phyloP scores from a whole-genome alignment of 1,140 invertebrate genomes.

The Drosophila kepulauana region DNA sequence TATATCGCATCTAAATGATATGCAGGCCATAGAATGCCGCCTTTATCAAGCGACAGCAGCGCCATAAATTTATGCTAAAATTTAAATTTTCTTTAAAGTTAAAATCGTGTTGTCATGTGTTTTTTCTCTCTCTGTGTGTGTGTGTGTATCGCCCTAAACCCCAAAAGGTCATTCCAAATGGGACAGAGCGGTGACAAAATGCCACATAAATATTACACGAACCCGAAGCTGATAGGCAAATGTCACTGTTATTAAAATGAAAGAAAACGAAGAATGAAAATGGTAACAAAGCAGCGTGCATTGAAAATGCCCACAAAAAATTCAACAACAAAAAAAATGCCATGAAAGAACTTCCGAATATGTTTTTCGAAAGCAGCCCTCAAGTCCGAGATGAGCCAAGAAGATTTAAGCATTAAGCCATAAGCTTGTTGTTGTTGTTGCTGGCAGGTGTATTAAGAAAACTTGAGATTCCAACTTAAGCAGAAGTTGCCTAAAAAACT shows the following conservation, averaged over 20 bases:
- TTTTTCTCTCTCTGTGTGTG: constrained; percentile 12
- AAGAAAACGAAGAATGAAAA: constrained; percentile 53
- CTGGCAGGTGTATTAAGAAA: too few relatives aligned
- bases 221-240: constrained; percentile 69
- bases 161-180: constrained; percentile 70
- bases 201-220: constrained; percentile 79
- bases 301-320: constrained; percentile 49
- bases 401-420: constrained; percentile 4
- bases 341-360: constrained; percentile 59
- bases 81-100: constrained; percentile 77
- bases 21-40: constrained; percentile 51
- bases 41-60: constrained; percentile 46
- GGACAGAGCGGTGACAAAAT: constrained; percentile 72
- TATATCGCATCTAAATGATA: constrained; percentile 51
- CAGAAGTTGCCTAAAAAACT: too few relatives aligned
- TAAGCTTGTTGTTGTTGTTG: not conserved
- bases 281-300: constrained; percentile 56
- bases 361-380: not conserved
- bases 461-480: too few relatives aligned
- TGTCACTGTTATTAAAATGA: constrained; percentile 73
- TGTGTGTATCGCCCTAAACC: constrained; percentile 28
- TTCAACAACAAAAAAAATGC: constrained; percentile 8
- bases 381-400: not conserved
- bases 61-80: constrained; percentile 80
- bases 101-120: constrained; percentile 32